Evolutionary conservation across 1,140 invertebrate species (phyloP), one percentile per base, ranked within the genome.

Genomic region (Pseudomyrmex cubaensis): DNA sequence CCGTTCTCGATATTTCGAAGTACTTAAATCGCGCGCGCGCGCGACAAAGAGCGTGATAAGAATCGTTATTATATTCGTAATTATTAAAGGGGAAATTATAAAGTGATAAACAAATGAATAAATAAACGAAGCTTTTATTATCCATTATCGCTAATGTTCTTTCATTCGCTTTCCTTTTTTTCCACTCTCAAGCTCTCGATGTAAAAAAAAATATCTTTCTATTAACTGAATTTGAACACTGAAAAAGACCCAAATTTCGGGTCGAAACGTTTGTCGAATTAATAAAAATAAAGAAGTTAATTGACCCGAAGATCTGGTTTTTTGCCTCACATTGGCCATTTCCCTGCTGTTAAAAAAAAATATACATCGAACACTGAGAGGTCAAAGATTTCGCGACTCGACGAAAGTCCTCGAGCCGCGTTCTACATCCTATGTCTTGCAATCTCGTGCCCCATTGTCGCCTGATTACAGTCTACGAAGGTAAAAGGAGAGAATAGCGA

Each of bases 91-190:
- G 83, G 44, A 85, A 83, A 64, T 35, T 35, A 35, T 35, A 35
- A 35, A 35, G 35, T 35, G 35, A 35, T 35, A 35, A 35, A 35
- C 35, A 83, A 83, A 85, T 90, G 77, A 69, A 77, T n/a, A 84
- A 90, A 90, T 90, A 89, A 90, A 90, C 50, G 74, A 87, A 88
- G 87, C 89, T 90, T 90, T 90, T 89, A 90, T 86, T 90, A 90
- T 89, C 87, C 64, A 66, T 63, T 35, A 67, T 15, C 12, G 12
- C 4, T 17, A 35, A 35, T 35, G 66, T 61, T 61, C 8, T 17
- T 4, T 44, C 25, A 35, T 72, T n/a, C 12, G 13, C 22, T 17
- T 7, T 35, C 35, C 20, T 56, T 67, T 22, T 3, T 25, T 25
- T 56, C 35, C 10, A 12, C 1, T 20, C 17, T 12, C 20, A 25